A percentile compares a stretch with the other conserved stretches of the same genome.
These are phyloP conservation scores for Lepus americanus DNA, from an alignment of 2,113 vertebrate species.

Conservation along the genomic window DNA sequence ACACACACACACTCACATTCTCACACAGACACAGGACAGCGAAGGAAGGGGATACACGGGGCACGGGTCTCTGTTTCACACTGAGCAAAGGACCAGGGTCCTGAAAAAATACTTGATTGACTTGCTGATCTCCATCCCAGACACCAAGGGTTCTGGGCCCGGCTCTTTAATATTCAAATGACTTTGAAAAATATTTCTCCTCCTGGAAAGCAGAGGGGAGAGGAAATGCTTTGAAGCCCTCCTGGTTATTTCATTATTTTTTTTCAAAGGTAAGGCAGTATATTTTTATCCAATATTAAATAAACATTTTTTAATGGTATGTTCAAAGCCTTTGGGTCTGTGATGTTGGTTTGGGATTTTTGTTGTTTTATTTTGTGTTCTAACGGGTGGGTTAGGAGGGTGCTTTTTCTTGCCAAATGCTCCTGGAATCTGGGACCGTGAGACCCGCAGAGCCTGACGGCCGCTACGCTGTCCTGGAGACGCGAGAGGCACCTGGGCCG, in stretches of 20 bases:
- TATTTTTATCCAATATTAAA: conserved; percentile 80
- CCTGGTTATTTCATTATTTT: conserved; percentile 67
- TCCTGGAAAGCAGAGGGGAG: conserved; percentile 74
- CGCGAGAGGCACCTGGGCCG: not conserved
- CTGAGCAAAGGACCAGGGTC: not conserved
- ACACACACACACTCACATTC: too few species aligned
- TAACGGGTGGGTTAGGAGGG: not conserved
- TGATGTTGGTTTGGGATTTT: conserved; percentile 48
- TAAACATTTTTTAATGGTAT: conserved; percentile 72
- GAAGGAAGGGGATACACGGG: too few species aligned
- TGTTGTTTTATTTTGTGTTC: conserved; percentile 55
- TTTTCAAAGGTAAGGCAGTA: conserved; percentile 71
- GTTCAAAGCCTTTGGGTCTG: conserved; percentile 74
- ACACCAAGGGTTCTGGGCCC: conserved; percentile 6
- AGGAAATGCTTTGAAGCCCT: conserved; percentile 82
- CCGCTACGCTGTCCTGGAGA: not conserved
- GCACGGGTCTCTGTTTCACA: not conserved
- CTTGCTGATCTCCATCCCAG: conserved; percentile 6
- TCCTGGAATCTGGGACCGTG: not conserved
- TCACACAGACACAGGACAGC: too few species aligned
- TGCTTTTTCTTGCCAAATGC: not conserved
- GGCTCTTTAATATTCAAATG: conserved; percentile 70
- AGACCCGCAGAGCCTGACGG: not conserved
- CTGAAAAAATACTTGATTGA: conserved; percentile 34
- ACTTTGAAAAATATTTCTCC: conserved; percentile 73